Conservation (phyloP, 2,888 invertebrate genomes). For the Lithodes maja region DNA sequence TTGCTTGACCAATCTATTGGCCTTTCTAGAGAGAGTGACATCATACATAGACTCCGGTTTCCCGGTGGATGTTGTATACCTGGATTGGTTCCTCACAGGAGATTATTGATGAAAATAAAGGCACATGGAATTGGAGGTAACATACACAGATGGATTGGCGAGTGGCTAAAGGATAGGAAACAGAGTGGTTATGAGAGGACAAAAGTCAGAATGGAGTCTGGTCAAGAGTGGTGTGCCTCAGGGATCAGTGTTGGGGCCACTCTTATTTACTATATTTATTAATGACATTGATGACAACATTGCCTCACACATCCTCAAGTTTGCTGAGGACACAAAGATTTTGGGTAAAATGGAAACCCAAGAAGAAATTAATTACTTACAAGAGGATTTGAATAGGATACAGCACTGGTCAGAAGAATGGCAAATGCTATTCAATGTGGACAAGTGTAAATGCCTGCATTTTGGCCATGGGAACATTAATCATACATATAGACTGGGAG, state of each 20-base stretch:
- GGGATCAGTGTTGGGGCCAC: constrained; percentile 32
- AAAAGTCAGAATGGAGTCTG: constrained; percentile 25
- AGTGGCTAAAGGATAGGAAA: constrained; percentile 11
- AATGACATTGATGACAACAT: constrained; percentile 22
- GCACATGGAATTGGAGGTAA: constrained; percentile 15
- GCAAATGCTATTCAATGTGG: constrained; percentile 26
- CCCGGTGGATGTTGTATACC: constrained; percentile 9
- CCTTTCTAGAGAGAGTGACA: constrained; percentile 15
- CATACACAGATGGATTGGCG: constrained; percentile 19
- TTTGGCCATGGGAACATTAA: constrained; percentile 11
- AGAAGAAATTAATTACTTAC: constrained; percentile 16
- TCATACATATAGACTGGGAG: constrained; percentile 10
- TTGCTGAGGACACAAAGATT: constrained; percentile 30
- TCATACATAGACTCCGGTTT: background rate
- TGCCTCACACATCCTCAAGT: constrained; percentile 16
- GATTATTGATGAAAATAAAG: background rate
- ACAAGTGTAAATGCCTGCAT: constrained; percentile 20
- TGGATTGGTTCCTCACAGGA: constrained; percentile 13
- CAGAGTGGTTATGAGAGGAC: constrained; percentile 21
- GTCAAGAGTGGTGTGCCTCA: constrained; percentile 29
- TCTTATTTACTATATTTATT: constrained; percentile 5
- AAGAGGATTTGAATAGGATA: constrained; percentile 10
- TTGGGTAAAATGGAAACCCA: constrained; percentile 14
- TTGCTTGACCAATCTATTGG: constrained; percentile 12
- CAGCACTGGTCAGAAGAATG: constrained; percentile 20